Base-by-base conservation (phyloP, 2,888 invertebrate species). In the Diadegma fenestrale region DNA sequence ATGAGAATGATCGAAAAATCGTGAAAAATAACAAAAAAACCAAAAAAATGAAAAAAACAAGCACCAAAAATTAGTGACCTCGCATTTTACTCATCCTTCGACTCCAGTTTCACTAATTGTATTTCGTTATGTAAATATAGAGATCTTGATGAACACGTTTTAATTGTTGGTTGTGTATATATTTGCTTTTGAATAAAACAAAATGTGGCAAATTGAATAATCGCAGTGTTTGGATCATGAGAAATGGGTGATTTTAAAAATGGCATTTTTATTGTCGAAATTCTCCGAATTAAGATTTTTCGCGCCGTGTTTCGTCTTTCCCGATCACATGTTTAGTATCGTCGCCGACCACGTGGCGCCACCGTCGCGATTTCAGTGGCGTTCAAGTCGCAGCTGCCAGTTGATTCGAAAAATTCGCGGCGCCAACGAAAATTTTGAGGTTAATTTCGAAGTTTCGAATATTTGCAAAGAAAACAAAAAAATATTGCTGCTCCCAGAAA, bases 101-200 rank as follows among this genome's bases (percentile, higher is more conserved):
- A 54, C 69, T 63, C 30, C 22, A 41, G 64, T 79, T 68, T 12
- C 5, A 26, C 45, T 43, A 17, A 69, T 58, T 45, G 30, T 51
- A 45, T 3, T 51, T 51, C 26, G 51, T 71, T 30, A 41, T 37
- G 41, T 41, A 72, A 26, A 72, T 58, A 58, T 54, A 72, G 22
- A 41, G 22, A 41, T 72, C 6, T 54, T 41, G 8, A 41, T 58
- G 22, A 58, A 72, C 58, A 68, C 8, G 17, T 17, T 10, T 14
- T 2, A 54, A 33, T 63, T 68, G 8, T 37, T n/a, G 43, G 68
- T 80, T 68, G 19, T 84, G 73, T 84, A 84, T 54, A 84, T 81
- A 84, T 58, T 61, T 19, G 26, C 12, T 51, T 73, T 22, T 58
- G 61, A 68, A 85, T 66, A 71, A 71, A 76, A 82, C 19, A n/a